A percentile compares a stretch with the other conserved stretches of the same genome.
Conservation (phyloP, 1,140 invertebrate genomes). For the Ectropis grisescens region DNA sequence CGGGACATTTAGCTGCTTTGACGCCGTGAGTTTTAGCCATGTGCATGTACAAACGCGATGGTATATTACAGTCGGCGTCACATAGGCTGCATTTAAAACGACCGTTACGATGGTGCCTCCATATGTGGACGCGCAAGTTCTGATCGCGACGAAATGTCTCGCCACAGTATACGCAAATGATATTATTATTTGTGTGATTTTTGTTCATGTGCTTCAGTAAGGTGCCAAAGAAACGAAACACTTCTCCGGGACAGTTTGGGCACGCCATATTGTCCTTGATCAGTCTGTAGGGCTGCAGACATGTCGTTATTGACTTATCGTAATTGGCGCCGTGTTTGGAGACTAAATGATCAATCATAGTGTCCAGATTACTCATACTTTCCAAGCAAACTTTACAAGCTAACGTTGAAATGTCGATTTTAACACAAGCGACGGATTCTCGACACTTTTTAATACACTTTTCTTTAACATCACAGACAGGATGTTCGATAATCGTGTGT, state of each 20-base stretch:
- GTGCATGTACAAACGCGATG: slow-evolving; percentile 51
- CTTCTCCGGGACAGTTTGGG: slow-evolving; percentile 39
- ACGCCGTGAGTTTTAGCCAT: slow-evolving; percentile 51
- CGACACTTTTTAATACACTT: slow-evolving; percentile 51
- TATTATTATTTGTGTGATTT: slow-evolving; percentile 51
- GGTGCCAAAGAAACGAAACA: slow-evolving; percentile 53
- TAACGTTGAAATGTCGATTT: slow-evolving; percentile 48
- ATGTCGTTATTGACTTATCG: slow-evolving; percentile 50
- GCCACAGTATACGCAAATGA: slow-evolving; percentile 55
- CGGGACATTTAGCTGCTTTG: slow-evolving; percentile 48
- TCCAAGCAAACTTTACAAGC: slow-evolving; percentile 54
- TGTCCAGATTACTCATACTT: slow-evolving; percentile 37
- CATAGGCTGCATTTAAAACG: slow-evolving; percentile 50
- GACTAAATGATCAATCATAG: slow-evolving; percentile 43
- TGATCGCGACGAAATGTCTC: slow-evolving; percentile 49
- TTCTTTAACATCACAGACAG: slow-evolving; percentile 40
- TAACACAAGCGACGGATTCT: slow-evolving; percentile 48
- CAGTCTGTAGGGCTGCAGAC: slow-evolving; percentile 46
- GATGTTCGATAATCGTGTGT: slow-evolving; percentile 45
- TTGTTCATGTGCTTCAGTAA: slow-evolving; percentile 56
- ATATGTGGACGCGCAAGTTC: slow-evolving; percentile 52
- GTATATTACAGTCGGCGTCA: slow-evolving; percentile 44
- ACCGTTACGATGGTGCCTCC: slow-evolving; percentile 48
- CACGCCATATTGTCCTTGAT: slow-evolving; percentile 54
- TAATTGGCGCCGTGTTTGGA: slow-evolving; percentile 45